Evolutionary conservation across 2,113 vertebrate genomes (phyloP).

Genomic region (Corapipo altera): DNA sequence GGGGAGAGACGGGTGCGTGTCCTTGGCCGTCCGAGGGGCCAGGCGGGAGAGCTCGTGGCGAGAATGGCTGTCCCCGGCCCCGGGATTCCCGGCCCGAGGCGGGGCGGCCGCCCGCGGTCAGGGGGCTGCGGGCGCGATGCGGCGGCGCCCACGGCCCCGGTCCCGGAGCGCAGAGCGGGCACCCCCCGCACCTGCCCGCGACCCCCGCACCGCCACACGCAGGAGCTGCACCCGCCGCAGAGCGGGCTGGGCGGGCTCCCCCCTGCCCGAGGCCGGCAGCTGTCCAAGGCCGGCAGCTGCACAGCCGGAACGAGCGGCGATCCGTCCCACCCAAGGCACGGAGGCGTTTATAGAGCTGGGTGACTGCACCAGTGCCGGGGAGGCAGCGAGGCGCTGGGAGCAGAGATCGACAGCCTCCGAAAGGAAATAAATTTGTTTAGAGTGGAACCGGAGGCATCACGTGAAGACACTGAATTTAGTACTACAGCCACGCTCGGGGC

Average conservation of each 20-base stretch:
- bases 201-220: not conserved
- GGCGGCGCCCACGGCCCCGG: not conserved
- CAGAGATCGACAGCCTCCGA: not conserved
- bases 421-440: not conserved
- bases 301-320: not conserved
- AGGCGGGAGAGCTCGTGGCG: not conserved
- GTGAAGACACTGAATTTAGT: not conserved
- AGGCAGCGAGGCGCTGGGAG: not conserved
- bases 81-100: not conserved
- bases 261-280: not conserved
- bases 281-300: slow-evolving; percentile 8
- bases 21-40: not conserved
- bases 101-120: not conserved
- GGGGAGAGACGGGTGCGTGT: not conserved
- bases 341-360: not conserved
- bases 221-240: not conserved
- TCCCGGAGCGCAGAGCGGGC: not conserved
- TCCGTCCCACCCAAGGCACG: not conserved
- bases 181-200: not conserved
- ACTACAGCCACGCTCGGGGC: not conserved
- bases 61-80: not conserved
- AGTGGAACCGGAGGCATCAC: not conserved
- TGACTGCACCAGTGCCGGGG: not conserved
- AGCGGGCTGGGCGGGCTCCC: not conserved
- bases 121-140: slow-evolving; percentile 16